Base-by-base conservation (phyloP, 2,113 vertebrate genomes). In the Erythrocercus mccallii region DNA sequence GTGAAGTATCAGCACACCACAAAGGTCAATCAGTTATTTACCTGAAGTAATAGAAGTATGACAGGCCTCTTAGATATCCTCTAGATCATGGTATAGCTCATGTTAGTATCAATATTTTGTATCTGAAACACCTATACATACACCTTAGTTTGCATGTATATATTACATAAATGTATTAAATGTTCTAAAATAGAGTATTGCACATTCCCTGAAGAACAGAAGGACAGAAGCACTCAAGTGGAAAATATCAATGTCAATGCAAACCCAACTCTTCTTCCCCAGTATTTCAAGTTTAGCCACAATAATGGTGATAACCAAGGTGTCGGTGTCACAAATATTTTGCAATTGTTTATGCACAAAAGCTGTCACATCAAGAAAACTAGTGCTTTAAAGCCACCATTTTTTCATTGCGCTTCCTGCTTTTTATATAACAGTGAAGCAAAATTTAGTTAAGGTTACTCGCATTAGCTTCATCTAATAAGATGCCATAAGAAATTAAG, bases 1-100 rank as follows among this genome's bases (percentile, higher is more conserved):
- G 97, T 96, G 97, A 98, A 98, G 98, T 98, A 98, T 98, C 98
- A 97, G 98, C 96, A 96, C 97, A 96, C 98, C 97, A 97, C 96
- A 98, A 98, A 98, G 98, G 98, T 98, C 98, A 98, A 98, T 98
- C 98, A 98, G 98, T 98, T 98, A 98, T 98, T 98, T 98, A 98
- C 97, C 97, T 98, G 97, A 97, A 96, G 97, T 96, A 97, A 97
- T 12, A 97, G 97, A 96, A 96, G 97, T 96, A 97, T 98, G 98
- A 98, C 98, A 98, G 98, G 98, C 98, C 98, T 96, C 98, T 98
- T 98, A 97, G 98, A 98, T 98, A 98, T 97, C 98, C 98, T 98
- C 97, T 97, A 93, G 95, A 97, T 98, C 97, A 88, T 71, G 92
- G 95, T 97, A 97, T 98, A 97, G 98, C 96, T 94, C 87, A 22